phyloP scores from a whole-genome alignment of 2,113 vertebrate genomes.

The Beaufortia kweichowensis region DNA sequence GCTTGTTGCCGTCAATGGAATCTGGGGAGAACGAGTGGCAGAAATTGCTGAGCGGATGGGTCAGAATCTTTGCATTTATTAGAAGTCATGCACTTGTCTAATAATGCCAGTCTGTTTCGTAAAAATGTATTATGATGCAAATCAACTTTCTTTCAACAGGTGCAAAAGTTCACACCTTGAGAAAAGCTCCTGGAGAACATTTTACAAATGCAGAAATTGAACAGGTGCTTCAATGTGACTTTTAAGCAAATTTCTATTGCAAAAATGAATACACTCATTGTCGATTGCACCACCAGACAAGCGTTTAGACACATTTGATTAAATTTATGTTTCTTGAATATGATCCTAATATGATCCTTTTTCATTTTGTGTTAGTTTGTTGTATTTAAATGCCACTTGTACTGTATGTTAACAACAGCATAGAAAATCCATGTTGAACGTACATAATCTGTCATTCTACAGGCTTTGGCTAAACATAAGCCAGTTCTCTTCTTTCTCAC shows the following conservation, averaged over 20 bases:
- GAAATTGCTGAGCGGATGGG: constrained; percentile 87
- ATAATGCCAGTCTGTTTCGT: background rate
- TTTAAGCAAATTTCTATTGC: background rate
- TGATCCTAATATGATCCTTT: too few species aligned
- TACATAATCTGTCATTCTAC: background rate
- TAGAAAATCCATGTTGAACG: background rate
- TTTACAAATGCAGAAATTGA: constrained; percentile 83
- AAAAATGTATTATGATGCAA: background rate
- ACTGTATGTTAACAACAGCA: background rate
- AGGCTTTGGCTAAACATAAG: constrained; percentile 84
- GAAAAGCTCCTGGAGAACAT: constrained; percentile 79
- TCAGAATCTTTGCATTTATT: constrained; percentile 56
- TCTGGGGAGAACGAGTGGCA: constrained; percentile 89
- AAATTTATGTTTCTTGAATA: too few species aligned
- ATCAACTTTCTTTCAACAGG: constrained; percentile 67
- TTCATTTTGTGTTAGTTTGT: too few species aligned
- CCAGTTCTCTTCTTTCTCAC: constrained; percentile 89
- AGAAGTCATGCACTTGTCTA: background rate
- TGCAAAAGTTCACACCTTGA: constrained; percentile 79
- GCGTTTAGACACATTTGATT: background rate
- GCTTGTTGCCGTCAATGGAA: constrained; percentile 82
- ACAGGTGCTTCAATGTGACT: constrained; percentile 64
- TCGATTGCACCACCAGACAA: background rate
- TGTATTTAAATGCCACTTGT: too few species aligned
- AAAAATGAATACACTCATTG: background rate